Percentiles rank a stretch among this genome's conserved stretches.
Conservation (phyloP, 2,797 vertebrate genomes). For the Phrynocephalus guinanensis region DNA sequence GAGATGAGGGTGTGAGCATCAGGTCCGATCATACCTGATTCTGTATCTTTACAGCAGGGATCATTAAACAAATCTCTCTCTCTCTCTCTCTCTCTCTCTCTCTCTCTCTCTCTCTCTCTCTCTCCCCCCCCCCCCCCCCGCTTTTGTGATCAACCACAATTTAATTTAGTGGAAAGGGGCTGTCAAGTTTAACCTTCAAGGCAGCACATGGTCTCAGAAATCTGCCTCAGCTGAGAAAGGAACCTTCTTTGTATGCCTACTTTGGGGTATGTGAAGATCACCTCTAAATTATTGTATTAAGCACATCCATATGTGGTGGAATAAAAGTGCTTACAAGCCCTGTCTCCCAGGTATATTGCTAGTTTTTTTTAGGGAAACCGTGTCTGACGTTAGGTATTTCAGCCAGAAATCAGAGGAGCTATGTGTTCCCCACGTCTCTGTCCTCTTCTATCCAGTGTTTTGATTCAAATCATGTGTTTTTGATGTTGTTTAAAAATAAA, state of each 20-base stretch:
- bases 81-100: too few relatives aligned
- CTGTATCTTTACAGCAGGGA: background rate
- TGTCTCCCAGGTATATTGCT: background rate
- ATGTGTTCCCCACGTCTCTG: background rate
- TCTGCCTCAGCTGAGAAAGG: background rate
- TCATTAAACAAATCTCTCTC: background rate
- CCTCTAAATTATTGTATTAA: background rate
- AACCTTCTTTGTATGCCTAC: background rate
- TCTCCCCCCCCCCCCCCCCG: too few relatives aligned
- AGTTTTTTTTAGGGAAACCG: background rate
- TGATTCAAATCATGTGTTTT: background rate
- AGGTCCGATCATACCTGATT: background rate
- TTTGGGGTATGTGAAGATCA: background rate
- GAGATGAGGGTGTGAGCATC: background rate
- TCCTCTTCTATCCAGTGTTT: background rate
- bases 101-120: too few relatives aligned
- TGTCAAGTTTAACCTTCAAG: background rate
- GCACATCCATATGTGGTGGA: background rate
- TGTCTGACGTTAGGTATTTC: background rate
- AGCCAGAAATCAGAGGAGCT: background rate
- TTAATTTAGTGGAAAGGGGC: background rate
- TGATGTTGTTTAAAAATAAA: background rate
- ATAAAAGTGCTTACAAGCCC: background rate
- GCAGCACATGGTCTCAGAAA: background rate
- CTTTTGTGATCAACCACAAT: background rate